Evolutionary conservation across 2,797 vertebrate species (phyloP).

Genomic region (Myotis vivesi): DNA sequence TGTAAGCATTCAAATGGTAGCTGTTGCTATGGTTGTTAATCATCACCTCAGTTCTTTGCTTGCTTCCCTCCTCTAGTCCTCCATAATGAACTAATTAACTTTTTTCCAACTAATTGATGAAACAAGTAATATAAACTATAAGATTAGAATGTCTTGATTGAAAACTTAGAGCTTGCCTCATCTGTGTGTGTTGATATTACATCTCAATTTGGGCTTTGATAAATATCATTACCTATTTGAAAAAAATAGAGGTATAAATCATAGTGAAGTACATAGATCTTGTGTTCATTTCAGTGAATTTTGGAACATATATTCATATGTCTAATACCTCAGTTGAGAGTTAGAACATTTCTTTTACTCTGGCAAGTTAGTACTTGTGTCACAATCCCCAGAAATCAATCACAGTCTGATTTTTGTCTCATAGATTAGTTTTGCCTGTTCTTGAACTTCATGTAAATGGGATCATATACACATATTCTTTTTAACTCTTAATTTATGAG

Average conservation of each 20-base stretch:
- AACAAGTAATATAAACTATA: not conserved
- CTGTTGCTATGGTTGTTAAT: not conserved
- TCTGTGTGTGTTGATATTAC: not conserved
- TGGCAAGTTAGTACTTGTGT: not conserved
- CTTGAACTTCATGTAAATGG: not conserved
- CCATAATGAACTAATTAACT: not conserved
- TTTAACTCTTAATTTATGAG: not conserved
- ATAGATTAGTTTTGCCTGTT: not conserved
- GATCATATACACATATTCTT: not conserved
- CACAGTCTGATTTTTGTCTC: not conserved
- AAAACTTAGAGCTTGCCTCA: not conserved
- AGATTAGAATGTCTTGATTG: not conserved
- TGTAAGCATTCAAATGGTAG: not conserved
- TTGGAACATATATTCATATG: not conserved
- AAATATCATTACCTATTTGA: not conserved
- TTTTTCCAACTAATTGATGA: not conserved
- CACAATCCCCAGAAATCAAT: not conserved
- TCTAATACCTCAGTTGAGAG: not conserved
- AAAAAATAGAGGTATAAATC: not conserved
- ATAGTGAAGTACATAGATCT: not conserved
- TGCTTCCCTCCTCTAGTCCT: not conserved
- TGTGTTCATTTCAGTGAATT: constrained; percentile 11
- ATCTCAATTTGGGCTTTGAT: not conserved
- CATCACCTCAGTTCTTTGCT: not conserved
- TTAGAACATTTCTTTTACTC: not conserved